Conservation (phyloP, 2,113 vertebrate genomes). For the Varanus komodoensis region DNA sequence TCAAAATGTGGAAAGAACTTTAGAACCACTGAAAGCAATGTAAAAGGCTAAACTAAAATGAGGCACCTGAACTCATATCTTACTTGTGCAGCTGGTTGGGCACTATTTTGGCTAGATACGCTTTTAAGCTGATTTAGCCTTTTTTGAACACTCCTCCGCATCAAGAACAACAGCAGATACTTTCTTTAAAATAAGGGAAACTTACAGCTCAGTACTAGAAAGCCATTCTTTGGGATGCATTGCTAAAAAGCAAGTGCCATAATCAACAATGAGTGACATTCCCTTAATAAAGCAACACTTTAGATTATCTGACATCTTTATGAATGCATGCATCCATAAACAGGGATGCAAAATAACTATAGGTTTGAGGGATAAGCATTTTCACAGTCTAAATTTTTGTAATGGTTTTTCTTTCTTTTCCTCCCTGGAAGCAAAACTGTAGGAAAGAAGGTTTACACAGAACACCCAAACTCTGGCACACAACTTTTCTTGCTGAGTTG, state of each 20-base stretch:
- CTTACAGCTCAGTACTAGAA: not conserved
- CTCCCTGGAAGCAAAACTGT: conserved; percentile 40
- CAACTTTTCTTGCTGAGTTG: conserved; percentile 62
- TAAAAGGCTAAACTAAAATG: too few relatives aligned
- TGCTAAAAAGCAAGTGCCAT: not conserved
- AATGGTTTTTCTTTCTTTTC: conserved; percentile 7
- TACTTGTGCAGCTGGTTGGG: too few relatives aligned
- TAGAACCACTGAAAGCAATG: too few relatives aligned
- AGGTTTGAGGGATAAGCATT: conserved; percentile 47
- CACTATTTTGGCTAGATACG: too few relatives aligned
- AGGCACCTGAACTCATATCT: too few relatives aligned
- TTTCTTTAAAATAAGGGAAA: not conserved
- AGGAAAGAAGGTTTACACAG: conserved; percentile 30
- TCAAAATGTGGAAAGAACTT: too few relatives aligned
- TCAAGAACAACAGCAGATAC: not conserved
- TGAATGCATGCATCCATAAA: not conserved
- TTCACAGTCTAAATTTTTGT: conserved; percentile 61
- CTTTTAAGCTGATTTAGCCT: too few relatives aligned
- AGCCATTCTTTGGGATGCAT: not conserved
- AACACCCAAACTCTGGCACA: conserved; percentile 5
- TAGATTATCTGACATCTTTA: conserved; percentile 26
- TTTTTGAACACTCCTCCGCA: not conserved
- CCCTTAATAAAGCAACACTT: not conserved
- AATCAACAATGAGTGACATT: not conserved
- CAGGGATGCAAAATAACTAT: conserved; percentile 40